Conservation (phyloP, 35 echinoderm and acorn worm genomes). For the Ophiothrix spiculata region DNA sequence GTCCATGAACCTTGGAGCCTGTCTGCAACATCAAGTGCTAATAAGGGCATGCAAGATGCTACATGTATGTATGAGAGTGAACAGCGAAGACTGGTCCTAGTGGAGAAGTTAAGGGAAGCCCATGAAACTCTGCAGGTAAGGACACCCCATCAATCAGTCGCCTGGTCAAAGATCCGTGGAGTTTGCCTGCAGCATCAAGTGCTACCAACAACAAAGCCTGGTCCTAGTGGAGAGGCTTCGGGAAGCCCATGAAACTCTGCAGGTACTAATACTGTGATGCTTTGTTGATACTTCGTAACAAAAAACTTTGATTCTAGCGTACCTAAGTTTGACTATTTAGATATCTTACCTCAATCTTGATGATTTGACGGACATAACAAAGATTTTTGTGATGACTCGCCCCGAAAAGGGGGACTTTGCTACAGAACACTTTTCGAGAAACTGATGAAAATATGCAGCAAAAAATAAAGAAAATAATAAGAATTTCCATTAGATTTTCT, state of each 20-base stretch:
- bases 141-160: not conserved
- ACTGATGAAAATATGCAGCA: no score
- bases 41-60: conserved; percentile 83
- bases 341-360: no score
- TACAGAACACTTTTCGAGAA: no score
- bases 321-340: no score
- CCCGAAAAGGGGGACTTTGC: no score
- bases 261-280: conserved; percentile 73
- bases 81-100: conserved; percentile 73
- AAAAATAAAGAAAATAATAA: no score
- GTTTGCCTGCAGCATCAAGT: conserved; percentile 45
- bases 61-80: conserved; percentile 99
- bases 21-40: conserved; percentile 48
- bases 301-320: no score
- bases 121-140: conserved; percentile 93
- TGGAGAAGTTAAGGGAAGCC: conserved; percentile 93
- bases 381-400: no score
- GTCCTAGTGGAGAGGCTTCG: conserved; percentile 85
- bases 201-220: conserved; percentile 75
- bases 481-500: no score
- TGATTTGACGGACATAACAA: no score
- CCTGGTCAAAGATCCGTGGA: conserved; percentile 43
- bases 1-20: conserved; percentile 48
- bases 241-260: conserved; percentile 91
- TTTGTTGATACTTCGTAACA: no score